phyloP scores from a whole-genome alignment of 2,113 vertebrate species.

The Hylia prasina region DNA sequence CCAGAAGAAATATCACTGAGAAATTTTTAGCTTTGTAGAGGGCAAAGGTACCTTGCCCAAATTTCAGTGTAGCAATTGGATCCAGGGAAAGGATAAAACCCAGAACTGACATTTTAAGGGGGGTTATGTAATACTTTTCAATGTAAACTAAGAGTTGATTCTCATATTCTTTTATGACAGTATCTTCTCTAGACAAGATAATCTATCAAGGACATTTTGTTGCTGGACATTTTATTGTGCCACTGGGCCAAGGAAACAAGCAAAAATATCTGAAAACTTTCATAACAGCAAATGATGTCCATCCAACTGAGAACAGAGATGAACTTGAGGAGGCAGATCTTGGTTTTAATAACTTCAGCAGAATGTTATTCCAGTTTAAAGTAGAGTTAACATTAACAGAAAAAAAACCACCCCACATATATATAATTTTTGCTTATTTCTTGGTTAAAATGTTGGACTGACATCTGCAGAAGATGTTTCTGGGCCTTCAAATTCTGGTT shows the following conservation, averaged over 20 bases:
- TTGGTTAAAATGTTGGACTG: not conserved
- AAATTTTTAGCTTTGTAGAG: not conserved
- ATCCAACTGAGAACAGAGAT: not conserved
- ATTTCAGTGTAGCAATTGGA: not conserved
- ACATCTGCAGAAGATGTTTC: not conserved
- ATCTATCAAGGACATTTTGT: not conserved
- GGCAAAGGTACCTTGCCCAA: not conserved
- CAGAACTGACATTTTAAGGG: not conserved
- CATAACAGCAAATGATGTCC: not conserved
- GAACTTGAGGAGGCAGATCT: not conserved
- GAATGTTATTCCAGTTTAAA: not conserved
- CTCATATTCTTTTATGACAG: not conserved
- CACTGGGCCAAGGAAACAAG: not conserved
- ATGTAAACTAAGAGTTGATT: not conserved
- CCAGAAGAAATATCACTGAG: not conserved
- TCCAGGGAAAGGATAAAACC: not conserved
- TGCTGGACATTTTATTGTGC: not conserved
- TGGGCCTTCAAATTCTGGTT: not conserved
- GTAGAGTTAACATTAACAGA: not conserved
- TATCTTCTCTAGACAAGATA: not conserved
- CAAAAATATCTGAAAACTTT: not conserved
- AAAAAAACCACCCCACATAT: not conserved
- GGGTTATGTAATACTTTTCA: not conserved
- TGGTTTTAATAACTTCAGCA: not conserved
- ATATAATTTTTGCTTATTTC: not conserved